phyloP scores from a whole-genome alignment of 1,140 invertebrate species.

The Papilio polytes region DNA sequence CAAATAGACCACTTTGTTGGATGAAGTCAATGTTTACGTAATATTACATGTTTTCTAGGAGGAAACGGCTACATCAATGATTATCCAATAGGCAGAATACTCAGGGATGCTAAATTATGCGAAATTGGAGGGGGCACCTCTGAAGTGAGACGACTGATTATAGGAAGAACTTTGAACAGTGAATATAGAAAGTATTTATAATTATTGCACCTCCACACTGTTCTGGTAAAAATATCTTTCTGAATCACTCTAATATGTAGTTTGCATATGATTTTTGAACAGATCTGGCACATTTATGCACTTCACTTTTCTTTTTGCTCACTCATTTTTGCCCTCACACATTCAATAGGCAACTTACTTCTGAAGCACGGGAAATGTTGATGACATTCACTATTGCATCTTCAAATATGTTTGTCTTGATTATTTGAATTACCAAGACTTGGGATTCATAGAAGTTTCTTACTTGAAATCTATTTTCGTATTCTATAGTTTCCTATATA shows the following conservation, averaged over 20 bases:
- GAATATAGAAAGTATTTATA: conserved; percentile 87
- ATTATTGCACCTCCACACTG: not conserved
- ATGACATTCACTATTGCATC: not conserved
- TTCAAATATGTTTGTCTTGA: not conserved
- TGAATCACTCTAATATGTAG: not conserved
- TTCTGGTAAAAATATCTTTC: not conserved
- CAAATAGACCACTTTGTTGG: not conserved
- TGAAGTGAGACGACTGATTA: conserved; percentile 96
- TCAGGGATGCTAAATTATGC: conserved; percentile 98
- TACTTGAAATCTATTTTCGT: not conserved
- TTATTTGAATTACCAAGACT: not conserved
- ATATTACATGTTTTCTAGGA: conserved; percentile 85
- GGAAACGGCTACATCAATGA: conserved; percentile 99
- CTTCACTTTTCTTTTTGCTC: not conserved
- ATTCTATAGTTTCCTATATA: not conserved
- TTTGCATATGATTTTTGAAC: not conserved
- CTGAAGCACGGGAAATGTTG: not conserved
- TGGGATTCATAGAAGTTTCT: not conserved
- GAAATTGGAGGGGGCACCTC: conserved; percentile 99
- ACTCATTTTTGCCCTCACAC: not conserved
- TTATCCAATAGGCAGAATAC: conserved; percentile 95
- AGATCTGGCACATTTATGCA: not conserved
- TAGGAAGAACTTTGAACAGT: conserved; percentile 93
- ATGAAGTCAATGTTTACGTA: not conserved
- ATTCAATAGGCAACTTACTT: too few relatives aligned